Conservation (phyloP, 2,113 vertebrate species). For the Nothoprocta pentlandii region DNA sequence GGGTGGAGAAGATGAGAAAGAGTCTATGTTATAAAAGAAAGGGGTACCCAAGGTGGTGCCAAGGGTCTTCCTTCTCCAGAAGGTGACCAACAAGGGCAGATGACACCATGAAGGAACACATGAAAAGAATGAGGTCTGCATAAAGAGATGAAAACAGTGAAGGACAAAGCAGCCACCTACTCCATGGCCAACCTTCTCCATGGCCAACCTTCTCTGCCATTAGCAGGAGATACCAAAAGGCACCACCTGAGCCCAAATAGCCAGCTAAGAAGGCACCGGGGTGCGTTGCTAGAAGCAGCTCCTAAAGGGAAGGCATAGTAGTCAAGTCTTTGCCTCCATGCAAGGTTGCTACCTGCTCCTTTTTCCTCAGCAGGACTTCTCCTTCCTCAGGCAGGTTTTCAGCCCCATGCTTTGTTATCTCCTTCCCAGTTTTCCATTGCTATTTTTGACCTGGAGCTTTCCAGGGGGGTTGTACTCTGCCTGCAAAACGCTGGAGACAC, state of each 20-base stretch:
- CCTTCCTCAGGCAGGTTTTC: background rate
- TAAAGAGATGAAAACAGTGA: background rate
- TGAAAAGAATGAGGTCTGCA: accelerated
- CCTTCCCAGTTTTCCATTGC: background rate
- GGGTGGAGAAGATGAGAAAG: background rate
- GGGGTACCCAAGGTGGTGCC: background rate
- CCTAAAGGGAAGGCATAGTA: background rate
- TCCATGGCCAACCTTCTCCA: too few relatives aligned
- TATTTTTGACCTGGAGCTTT: background rate
- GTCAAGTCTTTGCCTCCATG: background rate
- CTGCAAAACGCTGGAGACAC: background rate
- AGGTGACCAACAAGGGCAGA: accelerated
- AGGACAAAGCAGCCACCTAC: background rate
- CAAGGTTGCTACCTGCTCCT: background rate
- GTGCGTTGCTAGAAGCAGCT: background rate
- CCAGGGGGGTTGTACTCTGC: background rate
- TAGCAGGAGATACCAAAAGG: background rate
- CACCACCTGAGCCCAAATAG: background rate
- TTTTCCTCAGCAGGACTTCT: background rate
- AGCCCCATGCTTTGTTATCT: background rate
- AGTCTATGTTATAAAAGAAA: background rate
- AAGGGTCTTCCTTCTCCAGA: background rate
- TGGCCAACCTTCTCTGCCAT: background rate
- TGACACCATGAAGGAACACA: accelerated
- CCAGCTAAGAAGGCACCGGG: background rate